Conservation (phyloP, 2,888 invertebrate species). For the Drosophila prolongata region DNA sequence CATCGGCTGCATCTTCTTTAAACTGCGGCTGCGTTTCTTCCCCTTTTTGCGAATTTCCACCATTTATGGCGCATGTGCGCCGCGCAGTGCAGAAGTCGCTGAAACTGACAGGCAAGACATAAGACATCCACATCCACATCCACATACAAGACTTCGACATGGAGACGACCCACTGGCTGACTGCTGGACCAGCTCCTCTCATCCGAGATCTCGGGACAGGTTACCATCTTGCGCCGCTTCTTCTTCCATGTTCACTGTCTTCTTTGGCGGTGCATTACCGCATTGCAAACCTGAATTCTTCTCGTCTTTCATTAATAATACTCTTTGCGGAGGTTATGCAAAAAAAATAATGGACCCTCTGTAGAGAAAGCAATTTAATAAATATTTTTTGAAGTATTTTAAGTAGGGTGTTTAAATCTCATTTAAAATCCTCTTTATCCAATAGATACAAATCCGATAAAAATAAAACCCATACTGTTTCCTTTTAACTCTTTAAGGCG, state of each 20-base stretch:
- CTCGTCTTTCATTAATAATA: conserved; percentile 50
- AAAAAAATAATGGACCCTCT: conserved; percentile 10
- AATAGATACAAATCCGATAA: too few relatives aligned
- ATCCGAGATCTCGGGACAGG: conserved; percentile 17
- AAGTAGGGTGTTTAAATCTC: neutral
- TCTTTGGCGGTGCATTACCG: conserved; percentile 66
- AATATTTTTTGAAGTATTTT: neutral
- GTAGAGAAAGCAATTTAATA: conserved; percentile 8
- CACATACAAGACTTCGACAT: conserved; percentile 2
- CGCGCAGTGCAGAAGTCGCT: conserved; percentile 46
- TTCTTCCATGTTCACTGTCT: conserved; percentile 2
- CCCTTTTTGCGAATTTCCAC: conserved; percentile 15
- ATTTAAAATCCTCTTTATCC: too few relatives aligned
- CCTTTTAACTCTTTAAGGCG: too few relatives aligned
- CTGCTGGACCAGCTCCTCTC: conserved; percentile 19
- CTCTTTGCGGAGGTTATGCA: conserved; percentile 11
- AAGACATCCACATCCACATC: conserved; percentile 19
- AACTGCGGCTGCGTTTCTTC: neutral
- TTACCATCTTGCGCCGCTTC: neutral
- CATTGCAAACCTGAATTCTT: conserved; percentile 76
- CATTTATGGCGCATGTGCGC: conserved; percentile 47
- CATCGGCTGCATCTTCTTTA: conserved; percentile 15
- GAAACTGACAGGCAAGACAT: conserved; percentile 29
- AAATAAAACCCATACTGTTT: too few relatives aligned
- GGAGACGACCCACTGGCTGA: conserved; percentile 47